phyloP scores from a whole-genome alignment of 2,888 invertebrate genomes.

The Resseliella maxima region DNA sequence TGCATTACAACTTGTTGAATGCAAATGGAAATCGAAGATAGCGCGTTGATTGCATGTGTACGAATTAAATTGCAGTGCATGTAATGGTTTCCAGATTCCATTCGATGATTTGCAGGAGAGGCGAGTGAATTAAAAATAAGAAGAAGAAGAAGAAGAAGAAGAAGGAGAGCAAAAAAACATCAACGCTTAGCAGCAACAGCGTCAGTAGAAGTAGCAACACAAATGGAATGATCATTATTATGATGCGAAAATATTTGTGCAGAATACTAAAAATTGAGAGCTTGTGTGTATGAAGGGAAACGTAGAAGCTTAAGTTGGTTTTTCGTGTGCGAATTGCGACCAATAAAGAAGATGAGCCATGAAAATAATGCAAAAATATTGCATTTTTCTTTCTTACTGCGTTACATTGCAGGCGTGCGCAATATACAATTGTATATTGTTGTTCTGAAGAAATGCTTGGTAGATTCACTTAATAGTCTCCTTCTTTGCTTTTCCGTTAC shows the following conservation, averaged over 20 bases:
- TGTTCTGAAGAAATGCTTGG: conserved; percentile 50
- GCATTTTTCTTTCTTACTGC: conserved; percentile 1
- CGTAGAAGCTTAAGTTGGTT: not conserved
- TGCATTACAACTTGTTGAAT: conserved; percentile 51
- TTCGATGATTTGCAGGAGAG: not conserved
- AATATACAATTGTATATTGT: not conserved
- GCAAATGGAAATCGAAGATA: conserved; percentile 45
- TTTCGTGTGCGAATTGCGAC: conserved; percentile 12
- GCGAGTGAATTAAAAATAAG: too few relatives aligned
- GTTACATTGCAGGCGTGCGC: not conserved
- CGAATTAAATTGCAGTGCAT: conserved; percentile 43
- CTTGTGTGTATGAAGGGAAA: not conserved
- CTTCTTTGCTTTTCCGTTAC: not conserved
- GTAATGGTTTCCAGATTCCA: conserved; percentile 24
- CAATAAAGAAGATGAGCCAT: conserved; percentile 49
- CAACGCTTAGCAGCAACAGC: not conserved
- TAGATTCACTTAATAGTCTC: not conserved
- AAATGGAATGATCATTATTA: conserved; percentile 30
- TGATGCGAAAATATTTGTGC: conserved; percentile 37
- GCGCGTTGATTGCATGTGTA: conserved; percentile 44
- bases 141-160: not conserved
- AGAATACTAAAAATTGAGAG: not conserved
- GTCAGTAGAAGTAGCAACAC: not conserved
- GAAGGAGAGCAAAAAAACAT: not conserved
- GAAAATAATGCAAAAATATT: conserved; percentile 51